Conservation (phyloP, 2,888 invertebrate genomes). For the Himalopsyche tibetana region DNA sequence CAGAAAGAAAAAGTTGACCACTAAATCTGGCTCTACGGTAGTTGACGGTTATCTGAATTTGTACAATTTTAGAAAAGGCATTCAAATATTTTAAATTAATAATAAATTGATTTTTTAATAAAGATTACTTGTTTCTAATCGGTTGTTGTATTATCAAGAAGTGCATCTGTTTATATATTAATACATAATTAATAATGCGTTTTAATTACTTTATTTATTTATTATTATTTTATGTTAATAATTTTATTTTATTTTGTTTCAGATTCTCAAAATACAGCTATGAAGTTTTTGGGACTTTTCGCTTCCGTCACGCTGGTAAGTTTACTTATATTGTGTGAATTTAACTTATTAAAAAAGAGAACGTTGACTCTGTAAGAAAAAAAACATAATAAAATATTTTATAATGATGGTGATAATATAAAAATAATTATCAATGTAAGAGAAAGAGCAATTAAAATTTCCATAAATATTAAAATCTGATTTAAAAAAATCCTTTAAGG, state of each 20-base stretch:
- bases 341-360: too few species aligned
- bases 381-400: too few species aligned
- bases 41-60: background rate
- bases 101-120: background rate
- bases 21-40: background rate
- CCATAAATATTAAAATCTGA: too few species aligned
- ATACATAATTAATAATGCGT: background rate
- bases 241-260: background rate
- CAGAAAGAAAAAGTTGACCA: background rate
- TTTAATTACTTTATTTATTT: background rate
- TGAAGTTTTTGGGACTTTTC: background rate
- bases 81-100: background rate
- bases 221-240: too few species aligned
- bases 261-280: background rate
- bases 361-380: too few species aligned
- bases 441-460: too few species aligned
- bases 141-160: background rate
- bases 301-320: slow-evolving; percentile 3
- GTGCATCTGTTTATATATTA: background rate
- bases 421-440: too few species aligned
- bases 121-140: background rate
- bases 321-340: background rate
- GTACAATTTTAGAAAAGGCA: background rate
- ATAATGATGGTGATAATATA: too few species aligned
- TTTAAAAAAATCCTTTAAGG: too few species aligned